Percentiles rank a stretch among this genome's conserved stretches.
These are phyloP conservation scores for Gopherus flavomarginatus DNA, from an alignment of 2,113 vertebrate species.

Conservation along the genomic window DNA sequence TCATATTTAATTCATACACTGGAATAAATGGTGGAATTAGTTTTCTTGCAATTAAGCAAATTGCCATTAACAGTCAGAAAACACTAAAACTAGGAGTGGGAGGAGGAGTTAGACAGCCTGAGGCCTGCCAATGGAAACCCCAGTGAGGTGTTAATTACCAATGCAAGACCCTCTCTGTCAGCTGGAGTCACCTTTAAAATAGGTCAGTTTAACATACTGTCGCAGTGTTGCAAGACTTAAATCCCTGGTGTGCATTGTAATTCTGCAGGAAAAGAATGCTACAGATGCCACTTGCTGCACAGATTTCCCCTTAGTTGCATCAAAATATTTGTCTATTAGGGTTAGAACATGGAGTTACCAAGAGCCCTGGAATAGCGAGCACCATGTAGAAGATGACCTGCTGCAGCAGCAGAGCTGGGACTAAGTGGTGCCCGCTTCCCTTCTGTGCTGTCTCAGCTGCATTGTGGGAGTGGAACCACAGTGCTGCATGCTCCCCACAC, in stretches of 20 bases:
- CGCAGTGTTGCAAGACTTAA: not conserved
- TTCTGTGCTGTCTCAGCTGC: accelerated
- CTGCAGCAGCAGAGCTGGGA: not conserved
- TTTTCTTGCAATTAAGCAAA: slow-evolving; percentile 14
- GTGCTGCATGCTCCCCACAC: not conserved
- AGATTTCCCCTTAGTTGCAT: not conserved
- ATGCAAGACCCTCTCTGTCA: not conserved
- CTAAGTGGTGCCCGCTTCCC: not conserved
- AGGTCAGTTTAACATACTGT: not conserved
- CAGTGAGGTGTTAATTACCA: not conserved
- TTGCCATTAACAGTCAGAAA: not conserved
- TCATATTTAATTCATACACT: slow-evolving; percentile 56
- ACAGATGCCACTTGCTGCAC: not conserved
- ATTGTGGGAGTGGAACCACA: not conserved
- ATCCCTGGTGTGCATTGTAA: not conserved
- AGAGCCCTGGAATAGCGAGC: not conserved
- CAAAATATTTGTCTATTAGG: not conserved
- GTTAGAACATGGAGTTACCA: not conserved
- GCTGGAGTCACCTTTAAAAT: not conserved
- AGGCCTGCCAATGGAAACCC: not conserved
- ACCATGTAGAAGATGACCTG: not conserved
- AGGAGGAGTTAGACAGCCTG: not conserved
- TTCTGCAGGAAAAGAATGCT: not conserved
- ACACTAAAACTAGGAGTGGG: not conserved
- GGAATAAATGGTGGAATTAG: not conserved